Percentiles rank a stretch among this genome's conserved stretches.
Conservation (phyloP, 2,113 vertebrate genomes). For the Nannobrachium achirus region DNA sequence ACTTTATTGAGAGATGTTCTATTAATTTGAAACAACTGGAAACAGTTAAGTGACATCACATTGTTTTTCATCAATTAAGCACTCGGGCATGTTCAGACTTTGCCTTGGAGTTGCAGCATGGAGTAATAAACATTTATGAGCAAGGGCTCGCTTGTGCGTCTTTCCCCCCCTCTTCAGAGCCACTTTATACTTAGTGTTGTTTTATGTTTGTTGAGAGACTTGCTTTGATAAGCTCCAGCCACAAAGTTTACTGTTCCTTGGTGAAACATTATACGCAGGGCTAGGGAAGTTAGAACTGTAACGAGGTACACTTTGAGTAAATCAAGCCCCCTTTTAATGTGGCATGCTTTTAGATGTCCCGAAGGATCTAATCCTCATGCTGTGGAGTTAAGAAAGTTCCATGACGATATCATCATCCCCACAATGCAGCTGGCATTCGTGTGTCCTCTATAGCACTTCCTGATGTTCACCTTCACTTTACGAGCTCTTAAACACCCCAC, state of each 20-base stretch:
- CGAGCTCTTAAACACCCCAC: slow-evolving; percentile 55
- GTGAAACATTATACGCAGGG: background rate
- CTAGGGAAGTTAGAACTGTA: background rate
- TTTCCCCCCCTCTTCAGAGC: background rate
- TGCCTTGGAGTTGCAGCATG: background rate
- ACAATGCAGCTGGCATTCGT: slow-evolving; percentile 51
- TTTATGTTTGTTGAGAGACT: background rate
- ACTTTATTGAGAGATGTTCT: background rate
- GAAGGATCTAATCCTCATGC: slow-evolving; percentile 38
- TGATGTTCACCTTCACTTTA: slow-evolving; percentile 51
- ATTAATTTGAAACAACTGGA: slow-evolving; percentile 2
- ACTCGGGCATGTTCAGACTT: background rate
- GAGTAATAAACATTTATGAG: slow-evolving; percentile 16
- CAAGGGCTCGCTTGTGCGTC: background rate
- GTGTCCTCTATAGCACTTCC: slow-evolving; percentile 25
- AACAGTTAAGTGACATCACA: background rate
- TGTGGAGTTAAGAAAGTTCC: slow-evolving; percentile 50
- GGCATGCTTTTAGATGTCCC: slow-evolving; percentile 3
- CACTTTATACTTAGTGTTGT: background rate
- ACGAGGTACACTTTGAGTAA: slow-evolving; percentile 6
- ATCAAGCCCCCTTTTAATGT: slow-evolving; percentile 32
- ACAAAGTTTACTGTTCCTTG: too few relatives aligned
- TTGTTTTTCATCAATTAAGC: slow-evolving; percentile 4
- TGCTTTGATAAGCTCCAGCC: background rate
- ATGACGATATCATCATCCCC: slow-evolving; percentile 29